phyloP scores from a whole-genome alignment of 2,888 invertebrate species.

The Lutraria lutraria region DNA sequence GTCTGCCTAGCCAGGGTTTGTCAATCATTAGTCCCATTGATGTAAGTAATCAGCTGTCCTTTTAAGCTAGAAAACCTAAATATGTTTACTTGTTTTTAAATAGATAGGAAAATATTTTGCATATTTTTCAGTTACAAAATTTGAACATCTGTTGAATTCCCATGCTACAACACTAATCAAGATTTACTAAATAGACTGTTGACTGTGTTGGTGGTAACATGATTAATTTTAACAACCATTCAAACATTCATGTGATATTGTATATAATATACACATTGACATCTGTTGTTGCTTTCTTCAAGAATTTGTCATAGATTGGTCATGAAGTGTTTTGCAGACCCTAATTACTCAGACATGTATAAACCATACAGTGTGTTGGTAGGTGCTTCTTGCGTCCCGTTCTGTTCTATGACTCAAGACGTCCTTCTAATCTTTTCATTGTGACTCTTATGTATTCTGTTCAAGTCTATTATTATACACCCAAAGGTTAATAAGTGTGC shows the following conservation, averaged over 20 bases:
- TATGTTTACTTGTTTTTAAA: background rate
- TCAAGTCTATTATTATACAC: too few relatives aligned
- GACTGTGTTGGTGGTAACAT: background rate
- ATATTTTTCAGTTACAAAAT: background rate
- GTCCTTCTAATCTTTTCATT: too few relatives aligned
- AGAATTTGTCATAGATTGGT: background rate
- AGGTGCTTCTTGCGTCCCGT: background rate
- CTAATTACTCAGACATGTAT: background rate
- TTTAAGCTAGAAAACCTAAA: background rate
- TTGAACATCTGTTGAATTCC: background rate
- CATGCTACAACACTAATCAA: background rate
- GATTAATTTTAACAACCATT: background rate
- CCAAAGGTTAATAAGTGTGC: too few relatives aligned
- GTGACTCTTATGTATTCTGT: too few relatives aligned
- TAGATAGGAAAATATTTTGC: slow-evolving; percentile 1
- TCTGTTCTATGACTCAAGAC: background rate
- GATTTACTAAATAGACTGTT: background rate
- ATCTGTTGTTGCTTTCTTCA: background rate
- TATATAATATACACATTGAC: background rate
- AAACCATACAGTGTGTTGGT: background rate
- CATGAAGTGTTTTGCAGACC: background rate
- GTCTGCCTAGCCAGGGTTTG: too few relatives aligned
- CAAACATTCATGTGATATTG: background rate
- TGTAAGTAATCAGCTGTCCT: too few relatives aligned
- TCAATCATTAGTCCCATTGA: too few relatives aligned